phyloP scores from a whole-genome alignment of 2,113 vertebrate species.

The Cygnus atratus region DNA sequence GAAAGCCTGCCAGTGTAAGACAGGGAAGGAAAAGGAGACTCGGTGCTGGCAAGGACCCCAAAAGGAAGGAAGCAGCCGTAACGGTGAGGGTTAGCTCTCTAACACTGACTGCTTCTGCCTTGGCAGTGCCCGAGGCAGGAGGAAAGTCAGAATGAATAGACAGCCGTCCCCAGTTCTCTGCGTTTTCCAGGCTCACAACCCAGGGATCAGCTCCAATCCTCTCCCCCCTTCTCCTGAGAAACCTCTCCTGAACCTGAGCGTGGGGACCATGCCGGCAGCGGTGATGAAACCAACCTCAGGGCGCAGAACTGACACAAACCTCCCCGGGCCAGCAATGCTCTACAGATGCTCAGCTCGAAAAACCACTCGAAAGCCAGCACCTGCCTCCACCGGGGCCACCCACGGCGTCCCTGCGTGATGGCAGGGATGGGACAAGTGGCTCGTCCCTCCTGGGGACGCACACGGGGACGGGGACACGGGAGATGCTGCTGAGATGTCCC shows the following conservation, averaged over 20 bases:
- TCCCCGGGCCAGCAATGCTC: not conserved
- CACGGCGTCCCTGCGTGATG: rapidly evolving
- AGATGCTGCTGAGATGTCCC: not conserved
- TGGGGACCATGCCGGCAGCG: rapidly evolving
- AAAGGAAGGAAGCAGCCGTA: not conserved
- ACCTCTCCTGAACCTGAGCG: not conserved
- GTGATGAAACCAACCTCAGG: not conserved
- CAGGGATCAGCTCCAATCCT: not conserved
- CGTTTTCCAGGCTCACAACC: not conserved
- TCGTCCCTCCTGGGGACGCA: not conserved
- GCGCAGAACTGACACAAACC: not conserved
- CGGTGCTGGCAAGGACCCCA: not conserved
- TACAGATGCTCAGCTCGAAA: not conserved
- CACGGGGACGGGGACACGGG: not conserved
- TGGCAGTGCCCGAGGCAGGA: not conserved
- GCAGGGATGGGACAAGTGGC: not conserved
- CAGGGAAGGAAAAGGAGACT: not conserved
- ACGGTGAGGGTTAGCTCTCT: not conserved
- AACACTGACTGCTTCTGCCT: not conserved
- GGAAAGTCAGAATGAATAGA: not conserved
- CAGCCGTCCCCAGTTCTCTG: not conserved
- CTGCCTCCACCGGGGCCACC: not conserved
- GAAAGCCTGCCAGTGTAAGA: not conserved
- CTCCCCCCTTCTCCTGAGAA: not conserved
- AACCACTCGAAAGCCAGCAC: not conserved